Conservation (phyloP, 2,888 invertebrate species). For the Microdon myrmicae region DNA sequence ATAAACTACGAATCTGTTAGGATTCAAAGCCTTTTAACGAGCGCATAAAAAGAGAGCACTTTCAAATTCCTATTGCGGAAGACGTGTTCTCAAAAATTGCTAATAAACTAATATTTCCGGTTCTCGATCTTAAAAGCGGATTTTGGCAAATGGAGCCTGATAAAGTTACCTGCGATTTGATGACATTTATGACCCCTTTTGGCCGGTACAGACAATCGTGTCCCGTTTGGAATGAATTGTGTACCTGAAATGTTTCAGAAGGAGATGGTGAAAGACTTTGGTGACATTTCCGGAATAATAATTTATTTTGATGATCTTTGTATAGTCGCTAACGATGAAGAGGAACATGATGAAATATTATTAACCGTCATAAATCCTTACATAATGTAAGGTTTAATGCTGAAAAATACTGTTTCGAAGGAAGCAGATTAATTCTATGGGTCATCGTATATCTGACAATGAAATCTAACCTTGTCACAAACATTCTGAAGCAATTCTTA, state of each 20-base stretch:
- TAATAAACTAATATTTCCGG: conserved; percentile 4
- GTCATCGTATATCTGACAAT: conserved; percentile 48
- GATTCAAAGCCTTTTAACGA: conserved; percentile 54
- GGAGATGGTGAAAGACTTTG: conserved; percentile 56
- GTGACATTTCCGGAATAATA: conserved; percentile 57
- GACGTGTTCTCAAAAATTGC: conserved; percentile 46
- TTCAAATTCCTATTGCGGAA: conserved; percentile 54
- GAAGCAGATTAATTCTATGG: conserved; percentile 53
- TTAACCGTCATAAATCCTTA: conserved; percentile 15
- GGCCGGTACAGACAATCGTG: conserved; percentile 29
- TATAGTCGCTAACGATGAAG: conserved; percentile 42
- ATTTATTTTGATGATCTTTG: conserved; percentile 60
- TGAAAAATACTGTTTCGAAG: conserved; percentile 53
- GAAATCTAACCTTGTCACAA: conserved; percentile 37
- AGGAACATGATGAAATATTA: conserved; percentile 40
- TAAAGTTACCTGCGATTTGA: conserved; percentile 42
- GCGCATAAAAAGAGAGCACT: conserved; percentile 54
- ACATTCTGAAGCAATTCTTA: conserved; percentile 33
- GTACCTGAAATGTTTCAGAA: conserved; percentile 60
- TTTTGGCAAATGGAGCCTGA: conserved; percentile 50
- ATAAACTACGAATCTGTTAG: conserved; percentile 46
- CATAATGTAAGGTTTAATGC: conserved; percentile 53
- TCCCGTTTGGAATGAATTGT: conserved; percentile 35
- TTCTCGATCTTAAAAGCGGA: conserved; percentile 8
- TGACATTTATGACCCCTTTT: conserved; percentile 53